Conservation (phyloP, 2,888 invertebrate species). For the Dascillus cervinus region DNA sequence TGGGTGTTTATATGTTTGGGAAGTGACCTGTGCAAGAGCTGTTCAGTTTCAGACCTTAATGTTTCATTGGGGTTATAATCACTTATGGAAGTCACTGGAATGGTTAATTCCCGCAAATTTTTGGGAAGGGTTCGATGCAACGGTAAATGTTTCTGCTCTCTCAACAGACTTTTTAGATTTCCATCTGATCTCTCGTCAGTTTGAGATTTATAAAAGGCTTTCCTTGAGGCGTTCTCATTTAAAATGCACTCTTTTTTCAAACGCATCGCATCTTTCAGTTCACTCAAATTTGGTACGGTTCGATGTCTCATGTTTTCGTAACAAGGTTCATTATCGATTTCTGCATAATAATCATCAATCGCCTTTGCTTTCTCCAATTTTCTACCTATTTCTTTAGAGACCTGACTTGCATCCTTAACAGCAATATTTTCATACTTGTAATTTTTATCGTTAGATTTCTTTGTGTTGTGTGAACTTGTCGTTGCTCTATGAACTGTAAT, state of each 20-base stretch:
- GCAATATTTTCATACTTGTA: conserved; percentile 17
- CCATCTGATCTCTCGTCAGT: conserved; percentile 10
- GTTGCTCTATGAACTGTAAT: conserved; percentile 11
- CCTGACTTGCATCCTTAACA: conserved; percentile 8
- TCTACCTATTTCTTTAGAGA: conserved; percentile 9
- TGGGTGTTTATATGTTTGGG: conserved; percentile 14
- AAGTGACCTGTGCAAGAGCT: conserved; percentile 12
- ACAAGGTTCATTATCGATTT: conserved; percentile 7
- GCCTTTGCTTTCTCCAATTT: conserved; percentile 10
- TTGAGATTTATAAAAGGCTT: conserved; percentile 6
- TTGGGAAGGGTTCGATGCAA: conserved; percentile 32
- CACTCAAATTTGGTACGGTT: conserved; percentile 15
- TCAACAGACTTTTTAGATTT: conserved; percentile 9
- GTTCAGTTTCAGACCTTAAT: conserved; percentile 13
- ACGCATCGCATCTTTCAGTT: no score
- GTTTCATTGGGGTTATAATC: conserved; percentile 14
- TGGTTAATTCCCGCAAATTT: conserved; percentile 28
- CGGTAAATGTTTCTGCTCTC: conserved; percentile 16
- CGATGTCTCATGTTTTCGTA: conserved; percentile 13
- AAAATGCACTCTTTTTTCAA: no score
- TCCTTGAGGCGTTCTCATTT: conserved; percentile 3
- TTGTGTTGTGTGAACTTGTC: conserved; percentile 13
- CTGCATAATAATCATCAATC: conserved; percentile 11
- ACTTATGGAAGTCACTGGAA: conserved; percentile 18
- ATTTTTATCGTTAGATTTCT: conserved; percentile 17